Evolutionary conservation across 2,888 invertebrate species (phyloP).

Genomic region (Scelioninae gen. 1): DNA sequence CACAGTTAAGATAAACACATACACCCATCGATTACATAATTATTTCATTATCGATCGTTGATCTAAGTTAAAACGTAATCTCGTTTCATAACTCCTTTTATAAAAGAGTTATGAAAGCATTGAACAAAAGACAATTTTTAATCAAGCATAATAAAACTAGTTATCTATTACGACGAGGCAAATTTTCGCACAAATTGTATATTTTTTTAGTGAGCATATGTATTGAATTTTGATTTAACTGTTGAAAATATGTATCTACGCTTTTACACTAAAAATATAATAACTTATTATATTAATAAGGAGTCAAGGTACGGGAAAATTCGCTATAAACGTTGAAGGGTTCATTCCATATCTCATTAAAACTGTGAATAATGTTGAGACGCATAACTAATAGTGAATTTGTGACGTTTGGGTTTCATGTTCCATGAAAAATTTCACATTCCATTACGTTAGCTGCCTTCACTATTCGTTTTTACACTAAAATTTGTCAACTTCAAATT

Average conservation of each 20-base stretch:
- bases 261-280: constrained; percentile 22
- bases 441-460: not conserved
- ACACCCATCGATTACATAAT: constrained; percentile 37
- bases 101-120: constrained; percentile 51
- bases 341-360: constrained; percentile 57
- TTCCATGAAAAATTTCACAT: constrained; percentile 12
- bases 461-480: not conserved
- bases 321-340: constrained; percentile 37
- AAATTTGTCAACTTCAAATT: not conserved
- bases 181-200: constrained; percentile 6
- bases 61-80: constrained; percentile 52
- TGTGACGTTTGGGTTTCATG: constrained; percentile 9
- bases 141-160: constrained; percentile 51
- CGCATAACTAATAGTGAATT: constrained; percentile 49
- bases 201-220: not conserved
- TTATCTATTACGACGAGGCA: constrained; percentile 29
- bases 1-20: constrained; percentile 1
- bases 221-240: constrained; percentile 34
- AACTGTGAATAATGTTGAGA: constrained; percentile 47
- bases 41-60: constrained; percentile 45
- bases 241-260: constrained; percentile 24
- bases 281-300: constrained; percentile 52
- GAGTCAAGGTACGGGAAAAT: constrained; percentile 35
- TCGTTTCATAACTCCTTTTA: constrained; percentile 50
- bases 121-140: constrained; percentile 54